These are phyloP conservation scores for Fissipunctia ypsillon DNA, from an alignment of 2,888 invertebrate genomes.

Conservation along the genomic window DNA sequence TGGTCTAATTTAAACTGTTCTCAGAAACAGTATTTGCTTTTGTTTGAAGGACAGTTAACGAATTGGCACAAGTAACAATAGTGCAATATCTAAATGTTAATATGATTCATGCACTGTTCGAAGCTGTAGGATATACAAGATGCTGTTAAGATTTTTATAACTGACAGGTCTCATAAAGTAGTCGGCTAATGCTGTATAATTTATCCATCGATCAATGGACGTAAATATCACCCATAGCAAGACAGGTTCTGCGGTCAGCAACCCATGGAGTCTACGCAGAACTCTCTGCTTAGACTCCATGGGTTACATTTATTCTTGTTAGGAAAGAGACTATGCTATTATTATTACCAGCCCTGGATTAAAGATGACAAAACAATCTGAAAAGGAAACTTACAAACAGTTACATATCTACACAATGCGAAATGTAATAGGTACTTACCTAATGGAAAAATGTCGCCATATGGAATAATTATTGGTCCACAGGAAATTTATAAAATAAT, in stretches of 20 bases:
- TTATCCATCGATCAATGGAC: slow-evolving; percentile 26
- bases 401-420: neutral
- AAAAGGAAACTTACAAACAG: neutral
- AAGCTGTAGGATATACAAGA: neutral
- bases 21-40: slow-evolving; percentile 43
- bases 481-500: neutral
- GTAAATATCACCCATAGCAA: neutral
- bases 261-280: slow-evolving; percentile 5
- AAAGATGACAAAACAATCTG: neutral
- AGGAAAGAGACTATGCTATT: no score
- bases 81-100: slow-evolving; percentile 11
- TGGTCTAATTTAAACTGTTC: slow-evolving; percentile 42
- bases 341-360: neutral
- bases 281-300: no score
- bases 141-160: slow-evolving; percentile 16
- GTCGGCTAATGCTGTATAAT: neutral
- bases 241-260: slow-evolving; percentile 28
- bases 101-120: neutral
- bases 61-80: slow-evolving; percentile 42
- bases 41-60: slow-evolving; percentile 12
- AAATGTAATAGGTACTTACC: neutral
- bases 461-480: neutral
- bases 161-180: slow-evolving; percentile 2
- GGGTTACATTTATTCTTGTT: no score
- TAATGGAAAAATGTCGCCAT: neutral